phyloP scores from a whole-genome alignment of 2,797 vertebrate species.

The Oreochromis grahami region DNA sequence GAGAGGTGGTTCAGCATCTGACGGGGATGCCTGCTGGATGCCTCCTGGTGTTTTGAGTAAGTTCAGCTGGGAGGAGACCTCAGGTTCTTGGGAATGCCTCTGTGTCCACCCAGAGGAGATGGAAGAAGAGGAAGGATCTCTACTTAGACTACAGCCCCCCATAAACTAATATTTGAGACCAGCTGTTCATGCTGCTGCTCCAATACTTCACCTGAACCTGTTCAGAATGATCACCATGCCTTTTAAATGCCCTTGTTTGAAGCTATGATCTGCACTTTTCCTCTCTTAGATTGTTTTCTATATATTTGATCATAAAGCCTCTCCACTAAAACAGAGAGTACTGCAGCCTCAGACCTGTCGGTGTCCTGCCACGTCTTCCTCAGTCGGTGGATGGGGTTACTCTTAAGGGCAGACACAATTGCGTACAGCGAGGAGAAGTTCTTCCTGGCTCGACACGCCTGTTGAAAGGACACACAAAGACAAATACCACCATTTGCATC shows the following conservation, averaged over 20 bases:
- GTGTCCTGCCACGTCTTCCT: slow-evolving; percentile 86
- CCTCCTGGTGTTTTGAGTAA: background rate
- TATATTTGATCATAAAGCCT: background rate
- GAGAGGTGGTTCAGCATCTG: background rate
- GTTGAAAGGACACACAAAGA: slow-evolving; percentile 16
- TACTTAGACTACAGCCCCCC: fast-evolving
- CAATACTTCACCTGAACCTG: background rate
- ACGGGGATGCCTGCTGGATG: background rate
- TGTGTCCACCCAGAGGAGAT: background rate
- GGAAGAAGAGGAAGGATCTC: background rate
- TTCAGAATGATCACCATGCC: background rate
- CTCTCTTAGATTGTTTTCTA: background rate
- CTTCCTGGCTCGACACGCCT: slow-evolving; percentile 86
- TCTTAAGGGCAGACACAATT: slow-evolving; percentile 86
- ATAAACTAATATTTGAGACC: background rate
- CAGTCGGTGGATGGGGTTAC: slow-evolving; percentile 87
- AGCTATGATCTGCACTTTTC: background rate
- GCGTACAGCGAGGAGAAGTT: slow-evolving; percentile 91
- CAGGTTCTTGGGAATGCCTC: background rate
- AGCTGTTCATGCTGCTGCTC: background rate
- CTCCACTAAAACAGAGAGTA: background rate
- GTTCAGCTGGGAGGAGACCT: background rate
- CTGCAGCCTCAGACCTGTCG: slow-evolving; percentile 73
- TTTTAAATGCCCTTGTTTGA: fast-evolving
- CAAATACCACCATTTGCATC: background rate